Percentiles rank a stretch among this genome's conserved stretches.
These are phyloP conservation scores for Malacoraja senta DNA, from an alignment of 2,797 vertebrate genomes.

Conservation along the genomic window DNA sequence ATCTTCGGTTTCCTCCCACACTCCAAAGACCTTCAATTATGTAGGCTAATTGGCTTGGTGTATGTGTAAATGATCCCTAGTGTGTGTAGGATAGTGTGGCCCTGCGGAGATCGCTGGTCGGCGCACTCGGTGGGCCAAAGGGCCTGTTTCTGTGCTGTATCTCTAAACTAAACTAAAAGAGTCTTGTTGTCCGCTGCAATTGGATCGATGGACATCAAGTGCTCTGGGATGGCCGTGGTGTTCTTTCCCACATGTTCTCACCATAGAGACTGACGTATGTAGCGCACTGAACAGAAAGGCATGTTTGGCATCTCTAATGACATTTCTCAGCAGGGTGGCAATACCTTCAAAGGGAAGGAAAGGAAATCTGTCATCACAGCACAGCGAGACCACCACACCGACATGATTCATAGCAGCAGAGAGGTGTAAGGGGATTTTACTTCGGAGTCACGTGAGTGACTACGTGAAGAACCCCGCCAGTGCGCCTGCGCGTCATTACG, in stretches of 20 bases:
- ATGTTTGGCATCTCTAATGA: neutral
- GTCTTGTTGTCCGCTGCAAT: neutral
- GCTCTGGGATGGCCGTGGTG: neutral
- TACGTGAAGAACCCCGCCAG: too few relatives aligned
- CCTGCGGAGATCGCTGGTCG: too few relatives aligned
- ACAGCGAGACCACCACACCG: neutral
- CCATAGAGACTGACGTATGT: neutral
- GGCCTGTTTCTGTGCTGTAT: too few relatives aligned
- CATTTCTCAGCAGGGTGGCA: conserved; percentile 3
- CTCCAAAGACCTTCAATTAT: too few relatives aligned
- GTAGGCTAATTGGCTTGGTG: too few relatives aligned
- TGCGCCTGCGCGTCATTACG: too few relatives aligned
- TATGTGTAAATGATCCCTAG: too few relatives aligned
- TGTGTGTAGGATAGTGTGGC: too few relatives aligned
- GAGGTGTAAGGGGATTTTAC: neutral
- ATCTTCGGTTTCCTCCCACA: too few relatives aligned
- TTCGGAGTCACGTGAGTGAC: too few relatives aligned
- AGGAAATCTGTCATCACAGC: neutral
- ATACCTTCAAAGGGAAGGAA: neutral
- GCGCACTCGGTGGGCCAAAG: too few relatives aligned
- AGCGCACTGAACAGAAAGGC: neutral
- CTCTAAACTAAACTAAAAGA: too few relatives aligned
- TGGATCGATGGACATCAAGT: neutral
- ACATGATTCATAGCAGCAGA: conserved; percentile 1
- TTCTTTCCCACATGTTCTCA: neutral